phyloP scores from a whole-genome alignment of 2,113 vertebrate species.

The Carlito syrichta region DNA sequence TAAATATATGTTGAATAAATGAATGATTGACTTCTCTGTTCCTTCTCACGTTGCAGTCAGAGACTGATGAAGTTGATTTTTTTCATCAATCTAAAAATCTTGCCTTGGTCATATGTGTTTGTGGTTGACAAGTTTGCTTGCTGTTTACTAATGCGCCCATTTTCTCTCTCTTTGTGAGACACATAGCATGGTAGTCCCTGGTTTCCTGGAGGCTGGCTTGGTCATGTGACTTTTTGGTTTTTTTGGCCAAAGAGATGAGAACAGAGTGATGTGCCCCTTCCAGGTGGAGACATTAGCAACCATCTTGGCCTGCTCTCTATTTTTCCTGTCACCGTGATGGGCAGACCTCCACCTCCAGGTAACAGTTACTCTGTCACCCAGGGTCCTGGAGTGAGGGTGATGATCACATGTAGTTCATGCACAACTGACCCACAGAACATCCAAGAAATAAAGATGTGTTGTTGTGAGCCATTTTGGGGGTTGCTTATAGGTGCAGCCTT shows the following conservation, averaged over 20 bases:
- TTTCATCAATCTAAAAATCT: conserved; percentile 9
- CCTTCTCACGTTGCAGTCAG: not conserved
- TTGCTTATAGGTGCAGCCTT: not conserved
- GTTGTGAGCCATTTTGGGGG: not conserved
- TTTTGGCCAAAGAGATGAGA: not conserved
- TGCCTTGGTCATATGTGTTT: not conserved
- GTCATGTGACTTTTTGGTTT: not conserved
- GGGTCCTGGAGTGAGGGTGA: not conserved
- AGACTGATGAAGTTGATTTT: not conserved
- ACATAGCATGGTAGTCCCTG: not conserved
- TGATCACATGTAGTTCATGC: not conserved
- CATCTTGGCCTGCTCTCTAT: not conserved
- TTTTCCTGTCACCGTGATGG: too few species aligned
- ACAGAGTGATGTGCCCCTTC: not conserved
- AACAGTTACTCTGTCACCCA: not conserved
- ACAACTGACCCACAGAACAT: not conserved
- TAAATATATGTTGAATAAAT: not conserved
- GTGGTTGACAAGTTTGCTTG: not conserved
- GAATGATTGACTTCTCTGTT: not conserved
- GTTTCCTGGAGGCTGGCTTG: not conserved
- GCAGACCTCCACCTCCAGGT: fast-evolving
- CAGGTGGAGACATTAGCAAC: not conserved
- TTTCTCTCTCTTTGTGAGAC: not conserved
- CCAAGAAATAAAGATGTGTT: not conserved
- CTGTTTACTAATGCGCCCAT: not conserved